A percentile compares a stretch with the other conserved stretches of the same genome.
phyloP scores from a whole-genome alignment of 2,113 vertebrate genomes.

The Prunella himalayana region DNA sequence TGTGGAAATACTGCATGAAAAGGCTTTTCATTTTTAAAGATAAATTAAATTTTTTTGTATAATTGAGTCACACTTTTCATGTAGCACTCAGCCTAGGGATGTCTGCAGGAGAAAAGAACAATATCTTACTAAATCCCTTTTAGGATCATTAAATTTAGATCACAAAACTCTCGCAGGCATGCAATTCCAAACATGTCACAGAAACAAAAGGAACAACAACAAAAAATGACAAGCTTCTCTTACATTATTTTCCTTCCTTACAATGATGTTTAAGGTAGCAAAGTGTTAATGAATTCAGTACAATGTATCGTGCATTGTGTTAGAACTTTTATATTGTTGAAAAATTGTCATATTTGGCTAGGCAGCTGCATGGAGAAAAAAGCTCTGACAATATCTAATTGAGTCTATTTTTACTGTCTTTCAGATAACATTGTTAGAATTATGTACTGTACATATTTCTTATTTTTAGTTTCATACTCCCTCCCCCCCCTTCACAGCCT shows the following conservation, averaged over 20 bases:
- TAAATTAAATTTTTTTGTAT: slow-evolving; percentile 68
- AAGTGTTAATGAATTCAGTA: slow-evolving; percentile 77
- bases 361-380: slow-evolving; percentile 78
- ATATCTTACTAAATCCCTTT: slow-evolving; percentile 74
- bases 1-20: slow-evolving; percentile 63
- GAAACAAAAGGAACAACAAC: slow-evolving; percentile 69
- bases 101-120: slow-evolving; percentile 67
- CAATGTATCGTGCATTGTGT: slow-evolving; percentile 63
- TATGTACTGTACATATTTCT: slow-evolving; percentile 71
- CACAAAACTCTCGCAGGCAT: slow-evolving; percentile 66
- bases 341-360: slow-evolving; percentile 80
- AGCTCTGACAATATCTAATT: slow-evolving; percentile 79
- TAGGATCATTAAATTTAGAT: slow-evolving; percentile 82
- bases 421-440: slow-evolving; percentile 72
- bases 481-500: slow-evolving; percentile 7
- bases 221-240: slow-evolving; percentile 70
- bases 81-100: slow-evolving; percentile 62
- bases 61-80: slow-evolving; percentile 71
- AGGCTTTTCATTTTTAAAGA: slow-evolving; percentile 67
- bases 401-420: slow-evolving; percentile 78
- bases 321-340: slow-evolving; percentile 72
- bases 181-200: slow-evolving; percentile 73
- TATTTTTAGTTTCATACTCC: slow-evolving; percentile 61
- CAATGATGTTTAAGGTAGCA: slow-evolving; percentile 74
- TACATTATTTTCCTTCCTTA: slow-evolving; percentile 66